These are phyloP conservation scores for Phyllostomus discolor DNA, from an alignment of 2,113 vertebrate genomes.

Conservation along the genomic window DNA sequence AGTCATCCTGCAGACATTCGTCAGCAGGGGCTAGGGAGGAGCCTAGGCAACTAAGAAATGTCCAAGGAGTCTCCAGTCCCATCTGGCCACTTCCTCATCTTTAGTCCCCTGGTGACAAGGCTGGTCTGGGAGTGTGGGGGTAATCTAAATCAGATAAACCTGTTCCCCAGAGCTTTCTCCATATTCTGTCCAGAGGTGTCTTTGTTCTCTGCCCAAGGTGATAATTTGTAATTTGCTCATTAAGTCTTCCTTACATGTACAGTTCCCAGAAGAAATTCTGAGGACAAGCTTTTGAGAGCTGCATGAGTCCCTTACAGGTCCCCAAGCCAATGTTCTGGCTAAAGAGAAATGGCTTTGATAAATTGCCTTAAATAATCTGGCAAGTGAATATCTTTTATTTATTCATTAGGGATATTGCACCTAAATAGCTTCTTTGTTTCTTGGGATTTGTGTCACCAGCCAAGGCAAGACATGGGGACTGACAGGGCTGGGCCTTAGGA, in stretches of 20 bases:
- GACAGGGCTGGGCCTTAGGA: background rate
- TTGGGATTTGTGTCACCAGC: background rate
- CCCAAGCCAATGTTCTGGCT: constrained; percentile 51
- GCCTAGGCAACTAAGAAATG: background rate
- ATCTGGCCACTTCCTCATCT: constrained; percentile 40
- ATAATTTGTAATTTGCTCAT: constrained; percentile 69
- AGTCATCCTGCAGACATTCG: background rate
- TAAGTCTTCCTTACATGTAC: constrained; percentile 60
- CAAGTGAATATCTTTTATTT: constrained; percentile 50
- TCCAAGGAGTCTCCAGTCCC: background rate
- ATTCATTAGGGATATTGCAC: constrained; percentile 52
- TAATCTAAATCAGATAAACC: constrained; percentile 52
- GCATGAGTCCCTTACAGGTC: constrained; percentile 49
- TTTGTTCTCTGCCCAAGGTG: constrained; percentile 54
- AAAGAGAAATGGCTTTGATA: constrained; percentile 50
- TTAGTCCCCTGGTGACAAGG: constrained; percentile 52
- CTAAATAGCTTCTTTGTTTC: constrained; percentile 65
- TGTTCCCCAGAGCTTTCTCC: constrained; percentile 45
- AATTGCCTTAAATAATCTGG: constrained; percentile 63
- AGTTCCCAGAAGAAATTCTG: constrained; percentile 57
- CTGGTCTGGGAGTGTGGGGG: constrained; percentile 48
- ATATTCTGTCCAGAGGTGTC: constrained; percentile 46
- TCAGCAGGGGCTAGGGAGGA: background rate
- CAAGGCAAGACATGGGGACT: background rate
- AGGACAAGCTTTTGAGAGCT: constrained; percentile 54